Base-by-base conservation (phyloP, 1,140 invertebrate species). In the Watersipora subatra region DNA sequence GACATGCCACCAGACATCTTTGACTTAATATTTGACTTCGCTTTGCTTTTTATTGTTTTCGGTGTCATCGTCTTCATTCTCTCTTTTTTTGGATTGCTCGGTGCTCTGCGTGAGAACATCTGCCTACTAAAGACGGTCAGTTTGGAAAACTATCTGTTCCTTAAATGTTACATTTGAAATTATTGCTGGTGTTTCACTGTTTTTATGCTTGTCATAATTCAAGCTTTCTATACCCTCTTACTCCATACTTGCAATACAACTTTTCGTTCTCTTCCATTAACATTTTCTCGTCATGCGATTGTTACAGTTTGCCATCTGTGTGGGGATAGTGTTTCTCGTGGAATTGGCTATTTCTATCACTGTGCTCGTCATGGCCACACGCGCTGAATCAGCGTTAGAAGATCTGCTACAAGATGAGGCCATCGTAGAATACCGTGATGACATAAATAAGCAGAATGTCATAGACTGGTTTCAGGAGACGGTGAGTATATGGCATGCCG, bases 391-490 rank as follows among this genome's bases (percentile, higher is more conserved):
- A 1, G 64, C 70, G 2, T 93, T 93, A 78, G 91, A 92, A 76
- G 87, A 89, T 69, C 88, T 73, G 34, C 87, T 72, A 87, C 92
- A 75, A 87, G 89, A 91, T 75, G 88, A 91, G 74, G 90, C 93
- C 3, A 91, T 94, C 58, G 87, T 89, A 67, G 88, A 87, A 17
- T 95, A 95, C 76, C 82, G 92, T 66, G 91, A 94, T 75, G 91
- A 95, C 81, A 85, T 88, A 0, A 91, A 95, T 82, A 81, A 93
- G 64, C 89, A 92, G 76, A 93, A 93, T 81, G 87, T 93, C 65
- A 93, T 95, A 68, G 91, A 95, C 77, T 91, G 90, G 81, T 89
- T 90, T 22, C 92, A 95, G 78, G 87, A 90, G 80, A 87, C 92
- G 79, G 89, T 91, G 78, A 84, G 81, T 61, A 64, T 58, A 25